A percentile compares a stretch with the other conserved stretches of the same genome.
phyloP scores from a whole-genome alignment of 1,140 invertebrate genomes.

The Procambarus clarkii region DNA sequence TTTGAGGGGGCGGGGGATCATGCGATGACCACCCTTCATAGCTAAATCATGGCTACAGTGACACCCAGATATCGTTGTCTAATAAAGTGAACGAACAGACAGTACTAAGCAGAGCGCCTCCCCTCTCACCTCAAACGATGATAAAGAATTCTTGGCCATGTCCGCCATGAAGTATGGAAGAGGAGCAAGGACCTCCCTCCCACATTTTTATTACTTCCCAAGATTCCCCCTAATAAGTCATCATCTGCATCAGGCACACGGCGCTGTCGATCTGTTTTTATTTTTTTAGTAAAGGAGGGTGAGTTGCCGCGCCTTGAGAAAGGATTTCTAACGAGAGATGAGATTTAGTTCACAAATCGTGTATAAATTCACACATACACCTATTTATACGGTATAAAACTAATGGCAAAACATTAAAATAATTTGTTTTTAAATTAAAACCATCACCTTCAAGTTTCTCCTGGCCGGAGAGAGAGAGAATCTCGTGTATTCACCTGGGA shows the following conservation, averaged over 20 bases:
- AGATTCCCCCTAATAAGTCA: slow-evolving; percentile 28
- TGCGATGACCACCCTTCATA: slow-evolving; percentile 2
- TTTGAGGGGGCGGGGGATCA: neutral
- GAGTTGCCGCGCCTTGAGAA: neutral
- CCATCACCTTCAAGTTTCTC: too few species aligned
- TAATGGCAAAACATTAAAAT: too few species aligned
- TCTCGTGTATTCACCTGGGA: too few species aligned
- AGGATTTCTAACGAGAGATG: neutral
- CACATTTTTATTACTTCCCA: slow-evolving; percentile 13
- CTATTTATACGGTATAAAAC: too few species aligned
- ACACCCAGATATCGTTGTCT: slow-evolving; percentile 20
- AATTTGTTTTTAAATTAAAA: too few species aligned
- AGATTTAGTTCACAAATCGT: too few species aligned
- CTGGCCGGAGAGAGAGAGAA: too few species aligned
- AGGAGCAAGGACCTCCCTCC: neutral
- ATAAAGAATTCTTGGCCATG: slow-evolving; percentile 57
- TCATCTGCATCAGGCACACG: slow-evolving; percentile 4
- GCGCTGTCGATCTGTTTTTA: neutral
- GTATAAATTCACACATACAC: too few species aligned
- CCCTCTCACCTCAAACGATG: slow-evolving; percentile 13
- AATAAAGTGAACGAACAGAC: slow-evolving; percentile 26
- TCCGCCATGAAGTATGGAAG: slow-evolving; percentile 50
- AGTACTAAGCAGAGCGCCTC: neutral
- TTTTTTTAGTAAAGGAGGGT: too few species aligned
- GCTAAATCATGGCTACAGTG: slow-evolving; percentile 12